Evolutionary conservation across 2,888 invertebrate species (phyloP).

Genomic region (Drosophila lutescens): DNA sequence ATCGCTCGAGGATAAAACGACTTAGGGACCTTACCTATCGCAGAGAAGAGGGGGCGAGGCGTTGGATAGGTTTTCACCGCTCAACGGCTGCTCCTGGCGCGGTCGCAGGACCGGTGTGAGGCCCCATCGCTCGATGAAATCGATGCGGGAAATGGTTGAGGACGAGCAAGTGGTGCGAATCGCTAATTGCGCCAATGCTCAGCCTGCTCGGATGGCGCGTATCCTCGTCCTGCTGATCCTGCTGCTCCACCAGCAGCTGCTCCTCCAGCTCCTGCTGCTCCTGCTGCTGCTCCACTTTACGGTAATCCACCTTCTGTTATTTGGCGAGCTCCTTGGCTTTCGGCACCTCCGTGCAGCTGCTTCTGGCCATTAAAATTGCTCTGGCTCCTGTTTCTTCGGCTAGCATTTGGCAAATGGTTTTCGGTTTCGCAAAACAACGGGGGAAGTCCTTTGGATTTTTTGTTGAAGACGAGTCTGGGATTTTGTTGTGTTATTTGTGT

Average conservation of each 20-base stretch:
- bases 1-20: background rate
- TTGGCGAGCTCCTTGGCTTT: slow-evolving; percentile 13
- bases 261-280: background rate
- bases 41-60: slow-evolving; percentile 85
- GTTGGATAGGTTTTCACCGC: slow-evolving; percentile 85
- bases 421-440: background rate
- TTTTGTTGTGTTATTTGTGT: slow-evolving; percentile 4
- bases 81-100: slow-evolving; percentile 96
- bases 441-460: slow-evolving; percentile 7
- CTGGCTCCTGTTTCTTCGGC: slow-evolving; percentile 6
- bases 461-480: slow-evolving; percentile 10
- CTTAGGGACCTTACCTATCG: slow-evolving; percentile 82
- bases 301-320: slow-evolving; percentile 21
- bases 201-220: slow-evolving; percentile 22
- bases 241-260: slow-evolving; percentile 7
- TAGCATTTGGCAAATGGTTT: slow-evolving; percentile 40
- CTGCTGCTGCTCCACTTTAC: background rate
- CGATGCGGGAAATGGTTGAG: slow-evolving; percentile 96
- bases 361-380: slow-evolving; percentile 19
- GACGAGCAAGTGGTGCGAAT: slow-evolving; percentile 82
- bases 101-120: slow-evolving; percentile 98
- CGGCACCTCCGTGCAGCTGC: slow-evolving; percentile 16
- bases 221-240: slow-evolving; percentile 8
- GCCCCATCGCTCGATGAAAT: slow-evolving; percentile 99
- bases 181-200: slow-evolving; percentile 81